phyloP scores from a whole-genome alignment of 2,888 invertebrate genomes.

The Amblyteles armatorius region DNA sequence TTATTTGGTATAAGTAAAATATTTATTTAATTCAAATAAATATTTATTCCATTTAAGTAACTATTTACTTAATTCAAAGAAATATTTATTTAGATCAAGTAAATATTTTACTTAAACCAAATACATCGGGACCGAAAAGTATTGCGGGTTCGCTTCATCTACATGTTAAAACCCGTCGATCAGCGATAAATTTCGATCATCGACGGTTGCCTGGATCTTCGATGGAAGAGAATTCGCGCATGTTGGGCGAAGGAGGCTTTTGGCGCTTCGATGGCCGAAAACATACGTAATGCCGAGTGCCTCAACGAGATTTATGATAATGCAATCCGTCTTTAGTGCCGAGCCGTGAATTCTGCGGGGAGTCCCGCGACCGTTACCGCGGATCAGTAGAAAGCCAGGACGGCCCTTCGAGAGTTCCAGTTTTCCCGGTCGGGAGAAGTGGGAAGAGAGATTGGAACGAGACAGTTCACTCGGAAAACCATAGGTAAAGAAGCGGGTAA shows the following conservation, averaged over 20 bases:
- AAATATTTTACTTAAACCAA: too few species aligned
- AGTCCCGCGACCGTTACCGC: conserved; percentile 26
- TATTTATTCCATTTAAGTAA: too few species aligned
- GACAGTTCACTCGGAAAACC: conserved; percentile 14
- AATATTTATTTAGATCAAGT: too few species aligned
- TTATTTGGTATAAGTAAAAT: too few species aligned
- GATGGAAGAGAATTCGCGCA: not conserved
- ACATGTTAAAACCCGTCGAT: conserved; percentile 55
- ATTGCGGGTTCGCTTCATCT: conserved; percentile 27
- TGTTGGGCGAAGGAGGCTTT: not conserved
- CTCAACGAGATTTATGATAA: conserved; percentile 69
- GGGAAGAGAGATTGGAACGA: conserved; percentile 34
- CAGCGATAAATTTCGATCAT: conserved; percentile 46
- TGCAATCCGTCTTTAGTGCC: conserved; percentile 67
- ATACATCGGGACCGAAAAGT: conserved; percentile 21
- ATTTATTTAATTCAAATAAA: too few species aligned
- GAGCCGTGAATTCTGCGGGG: conserved; percentile 34
- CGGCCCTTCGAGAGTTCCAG: not conserved
- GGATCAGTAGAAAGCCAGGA: conserved; percentile 26
- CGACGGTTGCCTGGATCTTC: conserved; percentile 26
- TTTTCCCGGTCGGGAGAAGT: not conserved
- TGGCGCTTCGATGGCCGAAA: not conserved
- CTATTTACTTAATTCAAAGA: too few species aligned
- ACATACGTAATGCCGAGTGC: conserved; percentile 25
- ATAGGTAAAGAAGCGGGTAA: not conserved